phyloP scores from a whole-genome alignment of 2,797 vertebrate genomes.

The Anniella stebbinsi region DNA sequence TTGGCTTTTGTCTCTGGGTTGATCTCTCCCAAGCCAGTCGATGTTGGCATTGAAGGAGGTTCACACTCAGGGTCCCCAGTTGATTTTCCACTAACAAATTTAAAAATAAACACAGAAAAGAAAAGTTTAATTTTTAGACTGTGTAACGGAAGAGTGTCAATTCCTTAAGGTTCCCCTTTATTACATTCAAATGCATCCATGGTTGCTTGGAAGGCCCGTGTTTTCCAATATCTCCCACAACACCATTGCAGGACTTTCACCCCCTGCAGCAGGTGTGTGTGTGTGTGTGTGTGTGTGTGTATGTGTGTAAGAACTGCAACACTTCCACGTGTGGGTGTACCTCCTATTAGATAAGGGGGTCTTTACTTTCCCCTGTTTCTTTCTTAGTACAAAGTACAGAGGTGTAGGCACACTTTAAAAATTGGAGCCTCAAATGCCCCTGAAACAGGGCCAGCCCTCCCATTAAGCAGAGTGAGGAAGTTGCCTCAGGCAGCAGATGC shows the following conservation, averaged over 20 bases:
- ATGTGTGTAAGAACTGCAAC: background rate
- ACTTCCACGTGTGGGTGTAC: background rate
- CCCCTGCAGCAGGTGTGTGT: too few relatives aligned
- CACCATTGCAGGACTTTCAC: background rate
- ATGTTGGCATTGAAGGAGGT: conserved; percentile 73
- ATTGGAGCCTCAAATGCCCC: background rate
- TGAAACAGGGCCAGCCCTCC: background rate
- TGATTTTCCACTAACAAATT: conserved; percentile 89
- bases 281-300: background rate
- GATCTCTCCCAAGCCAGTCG: conserved; percentile 84
- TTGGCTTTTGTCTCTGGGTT: conserved; percentile 90
- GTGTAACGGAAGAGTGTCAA: conserved; percentile 26
- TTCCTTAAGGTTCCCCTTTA: background rate
- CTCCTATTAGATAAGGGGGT: too few relatives aligned
- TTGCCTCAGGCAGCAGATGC: too few relatives aligned
- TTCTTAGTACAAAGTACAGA: too few relatives aligned
- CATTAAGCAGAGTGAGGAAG: too few relatives aligned
- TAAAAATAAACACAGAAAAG: conserved; percentile 58
- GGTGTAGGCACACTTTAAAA: background rate
- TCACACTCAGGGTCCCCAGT: conserved; percentile 86
- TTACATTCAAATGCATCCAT: background rate
- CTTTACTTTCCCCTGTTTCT: too few relatives aligned
- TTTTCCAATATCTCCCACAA: background rate
- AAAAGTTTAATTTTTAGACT: conserved; percentile 23
- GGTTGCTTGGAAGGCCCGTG: background rate